Evolutionary conservation across 2,888 invertebrate genomes (phyloP).

Genomic region (Eudasyphora cyanicolor): DNA sequence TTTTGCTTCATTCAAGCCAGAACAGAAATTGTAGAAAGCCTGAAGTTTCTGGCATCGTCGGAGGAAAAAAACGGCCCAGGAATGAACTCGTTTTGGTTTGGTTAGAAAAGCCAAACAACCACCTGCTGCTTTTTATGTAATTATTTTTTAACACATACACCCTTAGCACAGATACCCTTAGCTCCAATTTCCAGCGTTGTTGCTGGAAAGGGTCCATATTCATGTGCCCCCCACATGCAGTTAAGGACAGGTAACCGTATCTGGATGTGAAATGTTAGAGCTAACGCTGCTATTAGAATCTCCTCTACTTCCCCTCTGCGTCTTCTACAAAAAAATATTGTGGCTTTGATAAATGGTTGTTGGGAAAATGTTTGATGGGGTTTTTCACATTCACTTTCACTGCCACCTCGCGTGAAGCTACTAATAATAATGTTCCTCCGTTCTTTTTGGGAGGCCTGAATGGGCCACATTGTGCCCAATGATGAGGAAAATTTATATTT

Average conservation of each 20-base stretch:
- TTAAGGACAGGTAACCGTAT: neutral
- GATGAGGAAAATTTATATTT: neutral
- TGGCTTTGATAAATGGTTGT: slow-evolving; percentile 57
- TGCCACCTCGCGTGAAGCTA: neutral
- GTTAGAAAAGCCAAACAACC: slow-evolving; percentile 40
- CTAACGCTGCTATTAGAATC: neutral
- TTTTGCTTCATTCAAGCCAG: neutral
- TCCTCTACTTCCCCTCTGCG: no score
- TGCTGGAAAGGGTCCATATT: neutral
- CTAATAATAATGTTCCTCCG: slow-evolving; percentile 22
- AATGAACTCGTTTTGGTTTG: slow-evolving; percentile 29
- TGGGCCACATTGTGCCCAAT: neutral
- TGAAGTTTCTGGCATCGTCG: neutral
- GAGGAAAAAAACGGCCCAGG: neutral
- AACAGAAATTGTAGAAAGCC: neutral
- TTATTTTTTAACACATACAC: slow-evolving; percentile 52
- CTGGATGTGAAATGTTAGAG: neutral
- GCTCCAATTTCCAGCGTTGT: neutral
- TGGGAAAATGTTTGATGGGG: slow-evolving; percentile 52
- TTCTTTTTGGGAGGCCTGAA: neutral
- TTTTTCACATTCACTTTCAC: slow-evolving; percentile 52
- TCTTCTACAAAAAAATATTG: neutral
- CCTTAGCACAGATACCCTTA: neutral
- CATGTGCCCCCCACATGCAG: neutral
- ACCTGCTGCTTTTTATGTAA: slow-evolving; percentile 63